Conservation (phyloP, 2,113 vertebrate species). For the Carettochelys insculpta region DNA sequence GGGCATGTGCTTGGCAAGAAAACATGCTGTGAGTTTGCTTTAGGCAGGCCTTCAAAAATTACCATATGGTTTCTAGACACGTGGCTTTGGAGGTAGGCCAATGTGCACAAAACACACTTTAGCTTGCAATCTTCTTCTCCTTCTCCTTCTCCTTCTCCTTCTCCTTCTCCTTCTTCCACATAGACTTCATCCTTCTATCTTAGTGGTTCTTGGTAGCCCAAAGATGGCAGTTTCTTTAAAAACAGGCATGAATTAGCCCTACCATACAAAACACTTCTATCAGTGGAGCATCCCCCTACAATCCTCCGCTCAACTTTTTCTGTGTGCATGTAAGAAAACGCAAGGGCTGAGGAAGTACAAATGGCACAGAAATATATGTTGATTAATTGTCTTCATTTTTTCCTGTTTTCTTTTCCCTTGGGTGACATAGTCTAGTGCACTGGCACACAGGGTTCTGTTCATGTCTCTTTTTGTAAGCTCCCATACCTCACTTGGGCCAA, state of each 20-base stretch:
- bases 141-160: slow-evolving; percentile 42
- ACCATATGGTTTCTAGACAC: slow-evolving; percentile 66
- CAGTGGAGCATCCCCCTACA: neutral
- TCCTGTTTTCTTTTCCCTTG: neutral
- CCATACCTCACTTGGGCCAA: neutral
- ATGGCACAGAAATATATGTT: slow-evolving; percentile 30
- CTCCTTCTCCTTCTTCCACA: slow-evolving; percentile 26
- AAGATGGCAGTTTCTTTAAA: neutral
- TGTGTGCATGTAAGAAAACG: slow-evolving; percentile 4
- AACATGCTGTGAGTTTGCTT: slow-evolving; percentile 57
- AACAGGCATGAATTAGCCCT: neutral
- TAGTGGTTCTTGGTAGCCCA: neutral
- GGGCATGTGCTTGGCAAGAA: slow-evolving; percentile 56
- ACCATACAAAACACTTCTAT: neutral
- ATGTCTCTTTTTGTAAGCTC: neutral
- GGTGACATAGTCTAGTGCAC: neutral
- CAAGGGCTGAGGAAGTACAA: slow-evolving; percentile 24
- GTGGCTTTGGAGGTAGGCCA: slow-evolving; percentile 60
- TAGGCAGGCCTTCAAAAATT: slow-evolving; percentile 57
- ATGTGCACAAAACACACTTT: slow-evolving; percentile 52
- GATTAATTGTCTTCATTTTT: neutral
- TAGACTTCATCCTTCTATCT: neutral
- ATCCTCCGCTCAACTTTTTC: neutral
- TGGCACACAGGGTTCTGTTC: neutral
- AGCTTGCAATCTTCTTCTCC: slow-evolving; percentile 58